These are phyloP conservation scores for Melanerpes formicivorus DNA, from an alignment of 2,113 vertebrate species.

Conservation along the genomic window DNA sequence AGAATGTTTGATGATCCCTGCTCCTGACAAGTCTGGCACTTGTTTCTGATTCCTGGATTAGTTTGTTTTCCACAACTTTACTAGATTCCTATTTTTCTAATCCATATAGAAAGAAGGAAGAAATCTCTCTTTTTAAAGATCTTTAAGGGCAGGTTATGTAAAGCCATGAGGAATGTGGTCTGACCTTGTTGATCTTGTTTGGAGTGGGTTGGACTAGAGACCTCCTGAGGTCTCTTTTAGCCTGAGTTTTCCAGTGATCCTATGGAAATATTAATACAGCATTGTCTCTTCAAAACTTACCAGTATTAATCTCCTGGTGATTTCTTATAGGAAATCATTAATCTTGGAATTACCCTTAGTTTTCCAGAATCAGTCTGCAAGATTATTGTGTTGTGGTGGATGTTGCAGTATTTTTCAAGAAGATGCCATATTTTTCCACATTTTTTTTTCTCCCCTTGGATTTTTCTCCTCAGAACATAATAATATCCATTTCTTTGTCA, in stretches of 20 bases:
- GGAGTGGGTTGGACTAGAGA: neutral
- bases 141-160: neutral
- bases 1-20: neutral
- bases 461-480: neutral
- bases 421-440: neutral
- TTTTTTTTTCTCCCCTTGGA: neutral
- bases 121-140: neutral
- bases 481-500: constrained; percentile 28
- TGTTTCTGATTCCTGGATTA: neutral
- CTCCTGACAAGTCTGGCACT: neutral
- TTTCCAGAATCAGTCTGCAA: too few species aligned
- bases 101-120: neutral
- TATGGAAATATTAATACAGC: neutral
- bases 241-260: neutral
- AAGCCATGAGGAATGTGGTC: neutral
- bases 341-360: too few species aligned
- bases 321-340: neutral
- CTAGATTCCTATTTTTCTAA: neutral
- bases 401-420: neutral
- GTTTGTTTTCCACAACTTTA: neutral
- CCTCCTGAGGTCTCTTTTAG: neutral
- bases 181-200: neutral
- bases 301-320: neutral
- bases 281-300: neutral
- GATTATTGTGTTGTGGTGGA: neutral